A percentile compares a stretch with the other conserved stretches of the same genome.
Evolutionary conservation across 2,113 vertebrate species (phyloP).

Genomic region (Eidolon helvum): DNA sequence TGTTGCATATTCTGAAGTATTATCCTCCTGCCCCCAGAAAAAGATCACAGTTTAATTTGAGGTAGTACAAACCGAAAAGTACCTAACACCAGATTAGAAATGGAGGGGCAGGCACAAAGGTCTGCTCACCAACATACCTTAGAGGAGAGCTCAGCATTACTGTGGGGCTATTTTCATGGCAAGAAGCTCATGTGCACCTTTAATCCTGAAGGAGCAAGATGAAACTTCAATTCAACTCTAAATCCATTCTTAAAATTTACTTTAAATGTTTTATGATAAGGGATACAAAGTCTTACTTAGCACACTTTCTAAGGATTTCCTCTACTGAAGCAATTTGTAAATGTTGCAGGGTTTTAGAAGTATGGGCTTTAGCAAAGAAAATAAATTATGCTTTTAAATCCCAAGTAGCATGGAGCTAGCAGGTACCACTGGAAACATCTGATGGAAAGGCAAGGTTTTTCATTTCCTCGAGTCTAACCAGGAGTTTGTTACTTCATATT

Average conservation of each 20-base stretch:
- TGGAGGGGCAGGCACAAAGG: not conserved
- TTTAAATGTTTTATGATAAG: conserved; percentile 70
- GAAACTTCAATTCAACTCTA: conserved; percentile 39
- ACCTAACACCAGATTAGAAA: not conserved
- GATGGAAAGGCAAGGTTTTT: not conserved
- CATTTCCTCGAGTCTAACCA: not conserved
- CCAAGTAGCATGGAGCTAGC: not conserved
- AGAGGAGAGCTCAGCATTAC: not conserved
- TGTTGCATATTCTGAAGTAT: not conserved
- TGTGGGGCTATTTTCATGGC: not conserved
- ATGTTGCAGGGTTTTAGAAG: conserved; percentile 31
- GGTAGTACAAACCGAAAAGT: not conserved
- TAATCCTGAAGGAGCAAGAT: conserved; percentile 45
- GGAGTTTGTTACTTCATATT: not conserved
- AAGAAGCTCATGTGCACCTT: not conserved
- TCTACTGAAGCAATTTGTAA: conserved; percentile 56
- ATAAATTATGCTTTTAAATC: conserved; percentile 45
- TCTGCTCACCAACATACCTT: not conserved
- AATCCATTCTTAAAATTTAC: conserved; percentile 55
- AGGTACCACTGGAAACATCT: not conserved
- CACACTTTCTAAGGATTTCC: conserved; percentile 58
- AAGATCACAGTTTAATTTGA: not conserved
- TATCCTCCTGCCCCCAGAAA: not conserved
- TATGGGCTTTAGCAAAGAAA: not conserved
- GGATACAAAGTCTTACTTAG: conserved; percentile 43